Evolutionary conservation across 2,113 vertebrate genomes (phyloP), one percentile per base, ranked within the genome.

Genomic region (Talpa occidentalis): DNA sequence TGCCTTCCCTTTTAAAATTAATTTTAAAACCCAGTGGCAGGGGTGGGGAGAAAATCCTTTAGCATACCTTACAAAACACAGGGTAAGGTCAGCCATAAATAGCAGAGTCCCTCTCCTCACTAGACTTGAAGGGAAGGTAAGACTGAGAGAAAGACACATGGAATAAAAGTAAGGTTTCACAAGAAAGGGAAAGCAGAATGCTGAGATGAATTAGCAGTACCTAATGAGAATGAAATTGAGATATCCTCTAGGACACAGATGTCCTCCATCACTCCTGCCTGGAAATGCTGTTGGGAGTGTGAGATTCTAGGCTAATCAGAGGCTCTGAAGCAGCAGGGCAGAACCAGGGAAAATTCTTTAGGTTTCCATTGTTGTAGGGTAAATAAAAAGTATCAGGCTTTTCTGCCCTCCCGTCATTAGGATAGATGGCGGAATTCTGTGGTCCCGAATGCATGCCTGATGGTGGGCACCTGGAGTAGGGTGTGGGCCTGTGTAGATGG

Each of bases 1-100:
- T 95, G 95, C 40, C 79, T 97, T 97, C 96, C 96, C 95, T 97
- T 97, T 97, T 94, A 85, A 91, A 96, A 96, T 93, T 96, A 98
- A 98, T 97, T 87, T 98, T 97, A 96, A 98, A 92, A 97, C 76
- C 70, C 60, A 22, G 44, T 35, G 91, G 95, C 85, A 94, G 97
- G 82, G 92, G 90, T 96, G 44, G 79, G 47, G 66, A 52, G 74
- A 84, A 98, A 98, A 98, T 59, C 83, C 86, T 74, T 95, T 49
- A 60, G 70, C 64, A n/a, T 47, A 37, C 76, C 52, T 97, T 52
- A 64, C 28, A 87, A 91, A 79, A 49, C 66, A 8, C 37, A 52
- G 56, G 86, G 8, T 80, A 62, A 95, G 89, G 91, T 86, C 90
- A 77, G 0, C 30, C 49, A 24, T 32, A 77, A 97, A 97, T 93